phyloP scores from a whole-genome alignment of 2,113 vertebrate genomes.

The Apistogramma diplotaenia region DNA sequence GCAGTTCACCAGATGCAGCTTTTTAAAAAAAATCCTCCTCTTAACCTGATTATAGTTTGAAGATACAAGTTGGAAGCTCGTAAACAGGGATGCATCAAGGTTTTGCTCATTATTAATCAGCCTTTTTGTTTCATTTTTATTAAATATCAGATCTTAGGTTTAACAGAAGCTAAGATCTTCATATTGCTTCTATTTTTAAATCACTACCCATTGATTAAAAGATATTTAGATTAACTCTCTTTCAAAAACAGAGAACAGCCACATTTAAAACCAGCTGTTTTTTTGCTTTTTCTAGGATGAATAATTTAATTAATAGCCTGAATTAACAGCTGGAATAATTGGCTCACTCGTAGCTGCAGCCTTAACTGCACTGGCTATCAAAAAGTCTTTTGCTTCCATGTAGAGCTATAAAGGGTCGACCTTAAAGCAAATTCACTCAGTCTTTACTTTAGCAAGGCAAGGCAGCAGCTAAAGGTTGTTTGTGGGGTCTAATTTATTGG shows the following conservation, averaged over 20 bases:
- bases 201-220: background rate
- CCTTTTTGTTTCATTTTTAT: background rate
- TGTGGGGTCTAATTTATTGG: background rate
- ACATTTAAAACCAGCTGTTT: background rate
- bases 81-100: background rate
- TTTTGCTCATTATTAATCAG: background rate
- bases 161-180: background rate
- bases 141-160: background rate
- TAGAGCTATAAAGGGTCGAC: background rate
- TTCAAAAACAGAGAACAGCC: background rate
- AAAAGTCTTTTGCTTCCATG: background rate
- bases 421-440: background rate
- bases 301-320: background rate
- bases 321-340: background rate
- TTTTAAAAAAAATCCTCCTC: conserved; percentile 34
- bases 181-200: background rate
- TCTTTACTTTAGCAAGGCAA: background rate
- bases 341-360: background rate
- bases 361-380: background rate
- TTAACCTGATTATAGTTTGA: conserved; percentile 6
- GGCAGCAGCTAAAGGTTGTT: background rate
- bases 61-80: background rate
- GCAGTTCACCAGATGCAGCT: conserved; percentile 73
- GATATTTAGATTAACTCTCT: background rate
- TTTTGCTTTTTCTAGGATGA: background rate